Base-by-base conservation (phyloP, 2,888 invertebrate genomes). In the Netelia virgata region DNA sequence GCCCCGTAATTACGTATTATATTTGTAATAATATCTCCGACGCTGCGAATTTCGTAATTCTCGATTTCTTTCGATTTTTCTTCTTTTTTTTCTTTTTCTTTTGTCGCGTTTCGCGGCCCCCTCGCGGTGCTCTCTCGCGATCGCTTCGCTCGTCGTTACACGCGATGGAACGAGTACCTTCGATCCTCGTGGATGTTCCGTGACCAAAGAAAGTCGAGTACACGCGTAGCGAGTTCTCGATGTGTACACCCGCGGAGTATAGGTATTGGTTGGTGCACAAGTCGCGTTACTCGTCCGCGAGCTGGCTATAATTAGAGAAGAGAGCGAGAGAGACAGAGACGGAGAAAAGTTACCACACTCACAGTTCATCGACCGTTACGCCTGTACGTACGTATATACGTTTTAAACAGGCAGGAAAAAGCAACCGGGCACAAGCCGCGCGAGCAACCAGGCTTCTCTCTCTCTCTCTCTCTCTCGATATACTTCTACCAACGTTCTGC, bases 351-450 rank as follows among this genome's bases (percentile, higher is more conserved):
- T 86, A 86, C 84, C 86, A 87, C 86, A 87, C 86, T 84, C 85
- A 84, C 84, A 86, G 87, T 87, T 87, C 87, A 86, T 87, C 83
- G 87, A 87, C 87, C 87, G 86, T 87, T 87, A 85, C 86, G 84
- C 83, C 86, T 87, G 84, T 87, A 81, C 85, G 75, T 86, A 80
- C 78, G 63, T 66, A 85, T 80, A 78, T 53, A 41, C 57, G 74
- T 80, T 86, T 66, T 70, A 23, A 77, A 75, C 81, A 69, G 72
- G 72, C 57, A 74, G 79, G 72, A 79, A 79, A 83, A 82, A 85
- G 80, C 80, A 76, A 74, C 50, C 79, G 83, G 73, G 53, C 73
- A 59, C 36, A 66, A 72, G 77, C 72, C 23, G 74, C 55, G 41
- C 57, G 18, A 73, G 81, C 47, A 82, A 66, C 57, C 18, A 43